Conservation (phyloP, 2,797 vertebrate genomes). For the Stomatorhinus walkeri region DNA sequence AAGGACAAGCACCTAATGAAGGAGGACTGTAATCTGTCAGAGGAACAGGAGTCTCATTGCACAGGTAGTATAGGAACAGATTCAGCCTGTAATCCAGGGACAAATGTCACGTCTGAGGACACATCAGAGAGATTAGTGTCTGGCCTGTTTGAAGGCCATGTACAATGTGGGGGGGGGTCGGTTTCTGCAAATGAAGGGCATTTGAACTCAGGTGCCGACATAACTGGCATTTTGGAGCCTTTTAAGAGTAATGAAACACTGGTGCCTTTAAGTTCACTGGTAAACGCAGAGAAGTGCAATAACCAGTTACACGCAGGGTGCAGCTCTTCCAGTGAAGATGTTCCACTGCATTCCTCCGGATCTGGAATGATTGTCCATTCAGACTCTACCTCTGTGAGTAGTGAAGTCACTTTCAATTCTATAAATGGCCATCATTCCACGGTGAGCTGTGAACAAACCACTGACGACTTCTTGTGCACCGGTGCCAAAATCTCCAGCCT, state of each 20-base stretch:
- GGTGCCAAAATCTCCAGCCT: constrained; percentile 62
- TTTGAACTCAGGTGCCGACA: constrained; percentile 45
- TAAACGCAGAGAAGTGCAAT: constrained; percentile 46
- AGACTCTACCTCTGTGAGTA: constrained; percentile 46
- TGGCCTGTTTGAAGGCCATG: constrained; percentile 41
- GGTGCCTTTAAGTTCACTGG: constrained; percentile 61
- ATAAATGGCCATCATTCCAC: constrained; percentile 37
- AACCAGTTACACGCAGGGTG: constrained; percentile 40
- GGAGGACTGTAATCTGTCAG: constrained; percentile 48
- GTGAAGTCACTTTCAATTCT: constrained; percentile 45
- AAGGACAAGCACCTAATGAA: constrained; percentile 75
- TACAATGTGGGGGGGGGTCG: constrained; percentile 45
- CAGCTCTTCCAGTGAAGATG: constrained; percentile 54
- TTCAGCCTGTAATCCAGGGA: constrained; percentile 51
- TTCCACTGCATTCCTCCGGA: constrained; percentile 45
- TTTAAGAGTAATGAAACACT: constrained; percentile 52
- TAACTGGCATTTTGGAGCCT: constrained; percentile 22
- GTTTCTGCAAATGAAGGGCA: constrained; percentile 49
- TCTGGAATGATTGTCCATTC: constrained; percentile 52
- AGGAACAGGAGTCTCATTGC: constrained; percentile 37
- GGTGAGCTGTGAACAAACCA: constrained; percentile 45
- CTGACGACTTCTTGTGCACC: constrained; percentile 49
- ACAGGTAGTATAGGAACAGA: constrained; percentile 54
- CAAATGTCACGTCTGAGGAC: constrained; percentile 50
- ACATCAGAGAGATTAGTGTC: constrained; percentile 31